Percentiles rank a stretch among this genome's conserved stretches.
phyloP scores from a whole-genome alignment of 92 coral and sea anemone genomes.

The Heteractis magnifica region DNA sequence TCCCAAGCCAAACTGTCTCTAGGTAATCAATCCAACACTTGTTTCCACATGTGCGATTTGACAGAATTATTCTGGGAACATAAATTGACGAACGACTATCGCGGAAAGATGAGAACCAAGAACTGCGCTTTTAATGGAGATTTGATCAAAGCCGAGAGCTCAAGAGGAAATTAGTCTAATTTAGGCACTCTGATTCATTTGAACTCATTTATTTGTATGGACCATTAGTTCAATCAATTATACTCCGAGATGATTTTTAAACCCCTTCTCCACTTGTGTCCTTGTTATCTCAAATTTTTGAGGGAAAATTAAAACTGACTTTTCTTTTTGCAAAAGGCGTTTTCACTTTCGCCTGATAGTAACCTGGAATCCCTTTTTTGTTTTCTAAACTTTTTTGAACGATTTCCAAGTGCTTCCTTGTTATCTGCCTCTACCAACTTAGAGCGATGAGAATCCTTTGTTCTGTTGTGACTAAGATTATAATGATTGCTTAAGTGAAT shows the following conservation, averaged over 20 bases:
- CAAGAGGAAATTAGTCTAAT: conserved; percentile 29
- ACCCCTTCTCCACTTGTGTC: neutral
- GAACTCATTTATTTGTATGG: conserved; percentile 18
- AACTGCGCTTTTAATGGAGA: conserved; percentile 23
- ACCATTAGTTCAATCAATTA: conserved; percentile 21
- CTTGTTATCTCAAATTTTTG: neutral
- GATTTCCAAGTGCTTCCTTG: neutral
- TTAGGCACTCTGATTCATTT: conserved; percentile 32
- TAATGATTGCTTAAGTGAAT: neutral
- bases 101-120: conserved; percentile 12
- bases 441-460: conserved; percentile 5
- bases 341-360: neutral
- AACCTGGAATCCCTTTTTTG: neutral
- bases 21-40: conserved; percentile 5
- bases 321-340: neutral
- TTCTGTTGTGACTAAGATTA: neutral
- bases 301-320: neutral
- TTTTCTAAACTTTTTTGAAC: neutral
- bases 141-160: conserved; percentile 19
- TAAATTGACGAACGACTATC: neutral
- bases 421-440: neutral
- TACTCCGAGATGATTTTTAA: neutral
- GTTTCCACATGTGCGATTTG: conserved; percentile 1
- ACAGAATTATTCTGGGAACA: neutral
- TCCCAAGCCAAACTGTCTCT: conserved; percentile 15